phyloP scores from a whole-genome alignment of 1,140 invertebrate genomes.

The Aricia agestis region DNA sequence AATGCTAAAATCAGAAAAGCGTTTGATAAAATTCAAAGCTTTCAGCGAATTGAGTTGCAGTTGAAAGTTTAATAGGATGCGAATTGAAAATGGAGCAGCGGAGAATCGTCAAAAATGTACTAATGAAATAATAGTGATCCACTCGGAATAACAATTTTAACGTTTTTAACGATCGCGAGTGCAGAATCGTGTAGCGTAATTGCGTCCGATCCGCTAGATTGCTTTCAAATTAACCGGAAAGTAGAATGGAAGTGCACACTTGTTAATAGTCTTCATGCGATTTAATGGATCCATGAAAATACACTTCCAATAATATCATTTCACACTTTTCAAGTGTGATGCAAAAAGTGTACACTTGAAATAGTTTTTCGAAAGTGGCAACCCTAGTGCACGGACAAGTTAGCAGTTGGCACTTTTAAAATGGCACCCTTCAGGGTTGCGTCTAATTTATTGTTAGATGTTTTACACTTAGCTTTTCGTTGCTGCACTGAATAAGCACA shows the following conservation, averaged over 20 bases:
- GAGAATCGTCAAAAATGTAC: background rate
- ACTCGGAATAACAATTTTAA: background rate
- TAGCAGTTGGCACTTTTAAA: constrained; percentile 34
- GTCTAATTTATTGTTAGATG: constrained; percentile 40
- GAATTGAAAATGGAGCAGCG: background rate
- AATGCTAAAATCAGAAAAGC: background rate
- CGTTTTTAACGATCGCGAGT: background rate
- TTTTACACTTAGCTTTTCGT: constrained; percentile 31
- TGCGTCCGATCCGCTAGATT: constrained; percentile 2
- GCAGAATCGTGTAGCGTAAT: background rate
- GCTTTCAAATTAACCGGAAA: background rate
- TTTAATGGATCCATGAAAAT: background rate
- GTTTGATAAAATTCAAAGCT: background rate
- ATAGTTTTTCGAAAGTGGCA: constrained; percentile 11
- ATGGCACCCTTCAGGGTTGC: constrained; percentile 28
- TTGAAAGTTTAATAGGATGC: background rate
- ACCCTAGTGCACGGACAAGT: constrained; percentile 31
- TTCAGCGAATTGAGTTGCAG: background rate
- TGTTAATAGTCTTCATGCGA: background rate
- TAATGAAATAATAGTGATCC: background rate
- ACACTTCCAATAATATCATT: no score
- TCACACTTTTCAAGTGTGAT: no score
- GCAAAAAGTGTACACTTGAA: background rate
- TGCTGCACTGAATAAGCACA: constrained; percentile 22
- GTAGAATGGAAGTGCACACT: background rate